Base-by-base conservation (phyloP, 53 echinoderm and acorn worm genomes). In the Astropecten irregularis region DNA sequence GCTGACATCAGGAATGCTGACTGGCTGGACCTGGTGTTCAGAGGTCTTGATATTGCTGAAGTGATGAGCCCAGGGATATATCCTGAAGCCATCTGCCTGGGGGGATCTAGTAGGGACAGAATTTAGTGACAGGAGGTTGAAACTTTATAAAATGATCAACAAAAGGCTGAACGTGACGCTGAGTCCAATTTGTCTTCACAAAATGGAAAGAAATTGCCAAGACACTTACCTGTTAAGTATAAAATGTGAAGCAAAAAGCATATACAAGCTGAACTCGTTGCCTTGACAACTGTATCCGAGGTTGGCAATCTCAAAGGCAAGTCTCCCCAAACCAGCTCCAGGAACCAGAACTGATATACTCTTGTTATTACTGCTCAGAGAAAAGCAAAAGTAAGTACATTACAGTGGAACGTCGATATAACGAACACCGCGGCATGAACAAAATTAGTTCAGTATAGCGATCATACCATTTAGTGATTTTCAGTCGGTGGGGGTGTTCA, bases 201-300 rank as follows among this genome's bases (percentile, higher is more conserved):
- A 69, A 64, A 81, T 36, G 11, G 11, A 42, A 42, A 6, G 11
- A 42, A 42, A 42, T 42, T 42, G 11, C 42, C 42, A 42, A 11
- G 42, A 42, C 9, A 73, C 81, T 52, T 76, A 92, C 97, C 85
- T 88, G 65, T 96, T 96, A n/a, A 96, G 92, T 35, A 96, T 57
- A 83, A 97, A 97, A 52, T 97, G 84, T 50, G 94, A 92, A 64
- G 94, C 97, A 83, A 97, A 89, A 10, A 97, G 92, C 97, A 97
- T 97, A 47, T 87, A 94, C 49, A 97, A 71, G 66, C 97, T 97
- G 90, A 97, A 92, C 63, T 97, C 97, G 57, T 97, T 97, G 46
- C 97, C 97, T 66, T 97, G 97, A 58, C 97, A 94, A 18, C 61
- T 70, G 65, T 97, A 97, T 10, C 96, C 97, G 51, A 71, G 85